phyloP scores from a whole-genome alignment of 1,140 invertebrate species.

The Holcopasites calliopsidis region DNA sequence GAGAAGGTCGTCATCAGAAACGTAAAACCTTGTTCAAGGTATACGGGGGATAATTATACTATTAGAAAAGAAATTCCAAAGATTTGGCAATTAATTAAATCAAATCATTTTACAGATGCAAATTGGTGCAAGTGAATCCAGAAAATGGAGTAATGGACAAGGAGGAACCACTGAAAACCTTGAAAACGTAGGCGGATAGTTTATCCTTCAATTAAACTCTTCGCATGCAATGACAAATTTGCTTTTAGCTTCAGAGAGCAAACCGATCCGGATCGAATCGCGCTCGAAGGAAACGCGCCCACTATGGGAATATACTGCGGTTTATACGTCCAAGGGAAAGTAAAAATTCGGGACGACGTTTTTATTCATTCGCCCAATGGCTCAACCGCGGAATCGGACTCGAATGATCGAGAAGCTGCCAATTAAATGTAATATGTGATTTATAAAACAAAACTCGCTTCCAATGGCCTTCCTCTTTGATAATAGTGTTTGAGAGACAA shows the following conservation, averaged over 20 bases:
- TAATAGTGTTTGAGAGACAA: conserved; percentile 14
- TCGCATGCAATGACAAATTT: neutral
- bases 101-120: conserved; percentile 67
- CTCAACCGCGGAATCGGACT: neutral
- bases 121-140: conserved; percentile 65
- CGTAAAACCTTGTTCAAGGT: conserved; percentile 77
- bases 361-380: conserved; percentile 52
- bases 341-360: conserved; percentile 70
- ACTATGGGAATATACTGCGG: conserved; percentile 72
- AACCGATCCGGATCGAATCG: conserved; percentile 47
- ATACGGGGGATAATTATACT: too few species aligned
- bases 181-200: conserved; percentile 55
- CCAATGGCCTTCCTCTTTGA: conserved; percentile 1
- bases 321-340: conserved; percentile 64
- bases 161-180: conserved; percentile 65
- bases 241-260: conserved; percentile 66
- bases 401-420: neutral
- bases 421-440: neutral
- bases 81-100: too few species aligned
- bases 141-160: conserved; percentile 55
- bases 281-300: conserved; percentile 65
- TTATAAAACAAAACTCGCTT: neutral
- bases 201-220: neutral
- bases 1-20: conserved; percentile 69
- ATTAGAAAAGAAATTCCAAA: too few species aligned